These are phyloP conservation scores for Cynopterus brachyotis DNA, from an alignment of 2,113 vertebrate species.

Conservation along the genomic window DNA sequence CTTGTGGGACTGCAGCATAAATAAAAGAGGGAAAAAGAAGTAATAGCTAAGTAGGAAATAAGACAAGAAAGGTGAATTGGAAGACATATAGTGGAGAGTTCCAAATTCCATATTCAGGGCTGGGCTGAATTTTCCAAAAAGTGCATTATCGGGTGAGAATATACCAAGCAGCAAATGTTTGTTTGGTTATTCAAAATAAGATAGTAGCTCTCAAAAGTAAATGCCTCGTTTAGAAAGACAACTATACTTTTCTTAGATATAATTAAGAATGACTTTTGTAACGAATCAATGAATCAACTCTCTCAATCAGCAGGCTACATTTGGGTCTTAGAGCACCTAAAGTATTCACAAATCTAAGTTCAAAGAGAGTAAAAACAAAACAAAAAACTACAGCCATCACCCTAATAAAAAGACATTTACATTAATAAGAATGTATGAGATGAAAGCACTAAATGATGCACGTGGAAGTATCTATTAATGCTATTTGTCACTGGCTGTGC, in stretches of 20 bases:
- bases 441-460: neutral
- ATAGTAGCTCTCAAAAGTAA: neutral
- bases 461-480: neutral
- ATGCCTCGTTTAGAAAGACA: neutral
- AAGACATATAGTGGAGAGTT: accelerated
- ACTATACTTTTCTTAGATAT: neutral
- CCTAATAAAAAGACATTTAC: neutral
- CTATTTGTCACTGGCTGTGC: neutral
- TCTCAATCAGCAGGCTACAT: neutral
- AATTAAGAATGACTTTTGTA: neutral
- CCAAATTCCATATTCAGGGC: neutral
- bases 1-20: accelerated
- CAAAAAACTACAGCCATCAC: neutral
- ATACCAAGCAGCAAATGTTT: neutral
- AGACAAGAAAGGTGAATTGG: neutral
- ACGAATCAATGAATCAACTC: neutral
- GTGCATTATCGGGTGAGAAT: neutral
- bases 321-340: neutral
- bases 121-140: neutral
- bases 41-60: neutral
- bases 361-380: neutral
- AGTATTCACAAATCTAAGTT: neutral
- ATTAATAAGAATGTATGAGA: neutral
- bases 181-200: neutral
- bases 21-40: neutral